Conservation (phyloP, 2,888 invertebrate species). For the Euplagia quadripunctaria region DNA sequence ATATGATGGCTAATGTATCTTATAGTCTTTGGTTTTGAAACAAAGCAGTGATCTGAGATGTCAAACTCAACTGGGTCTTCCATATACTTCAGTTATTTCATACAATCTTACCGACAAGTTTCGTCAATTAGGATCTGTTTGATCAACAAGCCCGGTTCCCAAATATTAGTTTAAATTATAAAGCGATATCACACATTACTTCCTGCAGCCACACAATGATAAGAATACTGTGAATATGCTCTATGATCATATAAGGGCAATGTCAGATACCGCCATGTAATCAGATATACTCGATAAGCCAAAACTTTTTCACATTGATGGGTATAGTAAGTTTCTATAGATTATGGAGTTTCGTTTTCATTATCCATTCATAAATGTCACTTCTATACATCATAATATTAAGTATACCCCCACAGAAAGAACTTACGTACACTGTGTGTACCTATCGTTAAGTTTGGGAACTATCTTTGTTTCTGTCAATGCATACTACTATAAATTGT, state of each 20-base stretch:
- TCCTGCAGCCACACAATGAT: conserved; percentile 74
- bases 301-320: conserved; percentile 62
- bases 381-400: not conserved
- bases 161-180: conserved; percentile 53
- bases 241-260: conserved; percentile 73
- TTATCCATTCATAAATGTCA: conserved; percentile 33
- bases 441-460: not conserved
- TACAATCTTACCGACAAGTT: conserved; percentile 25
- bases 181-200: conserved; percentile 57
- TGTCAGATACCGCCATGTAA: conserved; percentile 79
- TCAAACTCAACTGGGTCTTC: not conserved
- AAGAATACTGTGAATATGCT: conserved; percentile 65
- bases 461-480: no score
- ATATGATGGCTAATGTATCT: no score
- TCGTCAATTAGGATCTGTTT: conserved; percentile 45
- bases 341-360: conserved; percentile 29
- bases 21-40: no score
- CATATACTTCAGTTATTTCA: conserved; percentile 8
- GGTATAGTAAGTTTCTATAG: conserved; percentile 17
- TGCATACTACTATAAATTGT: no score
- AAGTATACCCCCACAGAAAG: no score
- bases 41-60: not conserved
- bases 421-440: no score
- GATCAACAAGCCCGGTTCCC: conserved; percentile 26
- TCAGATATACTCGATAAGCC: conserved; percentile 67